Evolutionary conservation across 2,113 vertebrate genomes (phyloP).

Genomic region (Galeopterus variegatus): DNA sequence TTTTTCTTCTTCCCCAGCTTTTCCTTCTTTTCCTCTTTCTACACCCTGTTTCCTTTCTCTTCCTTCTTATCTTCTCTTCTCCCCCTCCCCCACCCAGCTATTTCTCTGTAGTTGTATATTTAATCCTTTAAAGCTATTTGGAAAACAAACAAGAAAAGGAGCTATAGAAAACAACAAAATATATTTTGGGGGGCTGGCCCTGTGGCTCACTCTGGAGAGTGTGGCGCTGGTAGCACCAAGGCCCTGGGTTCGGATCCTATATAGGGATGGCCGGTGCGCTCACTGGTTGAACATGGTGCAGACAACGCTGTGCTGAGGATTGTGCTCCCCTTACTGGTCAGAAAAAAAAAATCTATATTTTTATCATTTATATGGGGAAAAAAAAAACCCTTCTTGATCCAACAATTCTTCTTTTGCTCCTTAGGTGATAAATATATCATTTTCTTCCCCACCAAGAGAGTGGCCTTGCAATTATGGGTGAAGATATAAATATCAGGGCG

Average conservation of each 20-base stretch:
- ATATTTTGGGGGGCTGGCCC: too few species aligned
- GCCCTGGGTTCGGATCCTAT: too few species aligned
- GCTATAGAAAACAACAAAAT: neutral
- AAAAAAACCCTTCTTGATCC: neutral
- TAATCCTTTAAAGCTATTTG: neutral
- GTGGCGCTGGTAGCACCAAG: too few species aligned
- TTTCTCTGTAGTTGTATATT: neutral
- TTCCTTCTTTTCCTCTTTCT: neutral
- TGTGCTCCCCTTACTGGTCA: too few species aligned
- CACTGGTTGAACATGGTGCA: too few species aligned
- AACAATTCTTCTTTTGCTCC: neutral
- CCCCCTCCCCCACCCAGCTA: neutral
- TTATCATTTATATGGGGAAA: neutral
- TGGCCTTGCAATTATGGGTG: neutral
- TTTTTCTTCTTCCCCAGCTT: neutral
- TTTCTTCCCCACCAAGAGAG: conserved; percentile 54
- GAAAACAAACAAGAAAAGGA: neutral
- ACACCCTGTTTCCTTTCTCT: too few species aligned
- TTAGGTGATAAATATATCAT: conserved; percentile 35
- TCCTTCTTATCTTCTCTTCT: neutral
- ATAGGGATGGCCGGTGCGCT: too few species aligned
- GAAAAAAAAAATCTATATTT: neutral
- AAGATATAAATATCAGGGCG: conserved; percentile 31
- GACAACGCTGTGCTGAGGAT: too few species aligned
- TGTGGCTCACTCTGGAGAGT: too few species aligned